Conservation (phyloP, 2,797 vertebrate genomes). For the Sebastes steindachneri region DNA sequence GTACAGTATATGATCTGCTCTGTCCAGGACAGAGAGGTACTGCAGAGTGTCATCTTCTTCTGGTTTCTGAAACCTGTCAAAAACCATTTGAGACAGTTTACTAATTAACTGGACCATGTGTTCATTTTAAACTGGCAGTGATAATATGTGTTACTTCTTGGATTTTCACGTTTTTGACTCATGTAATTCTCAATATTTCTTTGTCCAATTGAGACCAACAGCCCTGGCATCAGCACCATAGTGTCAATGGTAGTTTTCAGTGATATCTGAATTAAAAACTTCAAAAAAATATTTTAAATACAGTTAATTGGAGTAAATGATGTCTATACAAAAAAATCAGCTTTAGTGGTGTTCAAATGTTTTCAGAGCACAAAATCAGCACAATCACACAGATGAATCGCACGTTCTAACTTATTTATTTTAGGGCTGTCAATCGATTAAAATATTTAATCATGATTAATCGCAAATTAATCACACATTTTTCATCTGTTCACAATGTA, state of each 20-base stretch:
- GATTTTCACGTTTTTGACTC: not conserved
- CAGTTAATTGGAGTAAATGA: not conserved
- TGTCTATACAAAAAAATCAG: not conserved
- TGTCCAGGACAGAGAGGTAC: not conserved
- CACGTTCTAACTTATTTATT: not conserved
- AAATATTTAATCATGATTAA: too few species aligned
- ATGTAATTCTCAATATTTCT: not conserved
- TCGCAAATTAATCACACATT: too few species aligned
- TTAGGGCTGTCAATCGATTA: too few species aligned
- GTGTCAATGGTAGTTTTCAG: not conserved
- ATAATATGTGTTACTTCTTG: not conserved
- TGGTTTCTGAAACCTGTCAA: not conserved
- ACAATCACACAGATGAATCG: not conserved
- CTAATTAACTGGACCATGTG: not conserved
- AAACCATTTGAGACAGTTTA: not conserved
- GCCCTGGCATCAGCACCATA: not conserved
- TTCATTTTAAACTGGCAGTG: not conserved
- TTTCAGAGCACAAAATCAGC: not conserved
- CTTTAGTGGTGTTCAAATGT: not conserved
- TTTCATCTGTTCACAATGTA: too few species aligned
- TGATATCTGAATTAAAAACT: not conserved
- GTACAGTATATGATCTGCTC: not conserved
- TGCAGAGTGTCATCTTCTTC: constrained; percentile 6
- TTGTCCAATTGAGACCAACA: not conserved
- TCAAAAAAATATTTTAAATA: not conserved